Base-by-base conservation (phyloP, 1,140 invertebrate species). In the Penaeus japonicus region DNA sequence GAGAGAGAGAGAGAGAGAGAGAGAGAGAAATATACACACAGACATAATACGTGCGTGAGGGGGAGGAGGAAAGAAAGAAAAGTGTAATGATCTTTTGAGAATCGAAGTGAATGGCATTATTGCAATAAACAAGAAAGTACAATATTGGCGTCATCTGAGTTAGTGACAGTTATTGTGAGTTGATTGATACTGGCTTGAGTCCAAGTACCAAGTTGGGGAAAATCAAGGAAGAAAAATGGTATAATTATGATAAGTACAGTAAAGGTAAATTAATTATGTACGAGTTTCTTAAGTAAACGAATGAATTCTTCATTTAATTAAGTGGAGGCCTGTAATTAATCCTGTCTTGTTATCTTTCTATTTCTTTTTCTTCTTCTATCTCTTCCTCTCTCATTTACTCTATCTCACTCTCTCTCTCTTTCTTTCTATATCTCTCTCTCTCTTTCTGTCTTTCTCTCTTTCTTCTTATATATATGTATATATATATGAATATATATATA, bases 271-370 rank as follows among this genome's bases (percentile, higher is more conserved):
- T n/a, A n/a, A n/a, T n/a, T n/a, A n/a, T n/a, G n/a, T n/a, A n/a
- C n/a, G n/a, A n/a, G n/a, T n/a, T n/a, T n/a, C n/a, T n/a, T n/a
- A n/a, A n/a, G n/a, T n/a, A n/a, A n/a, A n/a, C n/a, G n/a, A n/a
- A n/a, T n/a, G n/a, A n/a, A n/a, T n/a, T n/a, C n/a, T n/a, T n/a
- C n/a, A n/a, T n/a, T n/a, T 15, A 53, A 3, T 53, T 2, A 47
- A 32, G 20, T 22, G 32, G 39, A 47, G 39, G 20, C 18, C 77
- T 53, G 32, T 53, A 32, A 22, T 47, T 53, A 32, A 22, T 47
- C 54, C 78, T 80, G 32, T 80, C 78, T 80, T 47, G 39, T 47
- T 80, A 30, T 79, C 77, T 79, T 47, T 79, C 35, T 79, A 30
- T 79, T 47, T 79, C 77, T 79, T 10, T 79, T 47, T 70, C 65